Evolutionary conservation across 2,113 vertebrate genomes (phyloP).

Genomic region (Regulus satrapa): DNA sequence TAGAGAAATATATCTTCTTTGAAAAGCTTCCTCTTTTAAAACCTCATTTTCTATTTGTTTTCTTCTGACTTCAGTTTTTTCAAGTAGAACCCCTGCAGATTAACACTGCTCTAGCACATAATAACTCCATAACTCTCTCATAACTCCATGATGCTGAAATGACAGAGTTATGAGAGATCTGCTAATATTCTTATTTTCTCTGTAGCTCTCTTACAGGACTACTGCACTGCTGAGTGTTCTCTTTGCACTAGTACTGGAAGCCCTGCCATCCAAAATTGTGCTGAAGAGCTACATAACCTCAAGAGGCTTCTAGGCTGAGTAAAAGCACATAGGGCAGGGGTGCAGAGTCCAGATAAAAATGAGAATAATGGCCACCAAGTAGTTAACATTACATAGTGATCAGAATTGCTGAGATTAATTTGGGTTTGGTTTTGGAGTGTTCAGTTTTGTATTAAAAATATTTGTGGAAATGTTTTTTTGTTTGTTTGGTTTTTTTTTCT

Average conservation of each 20-base stretch:
- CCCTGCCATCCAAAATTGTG: not conserved
- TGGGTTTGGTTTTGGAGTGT: not conserved
- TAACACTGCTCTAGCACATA: not conserved
- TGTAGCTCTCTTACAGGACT: not conserved
- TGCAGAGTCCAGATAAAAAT: not conserved
- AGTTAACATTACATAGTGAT: not conserved
- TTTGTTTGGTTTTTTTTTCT: not conserved
- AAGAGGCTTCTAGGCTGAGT: not conserved
- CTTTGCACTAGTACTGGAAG: not conserved
- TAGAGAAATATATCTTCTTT: not conserved
- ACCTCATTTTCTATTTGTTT: not conserved
- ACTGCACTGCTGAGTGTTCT: not conserved
- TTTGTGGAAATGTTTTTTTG: not conserved
- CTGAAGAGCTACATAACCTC: not conserved
- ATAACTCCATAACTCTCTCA: too few relatives aligned
- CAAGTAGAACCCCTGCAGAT: not conserved
- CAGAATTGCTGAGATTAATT: not conserved
- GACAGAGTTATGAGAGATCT: not conserved
- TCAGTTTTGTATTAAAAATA: not conserved
- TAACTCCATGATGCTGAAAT: not conserved
- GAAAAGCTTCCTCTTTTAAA: not conserved
- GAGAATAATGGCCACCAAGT: not conserved
- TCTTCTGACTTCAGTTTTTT: not conserved
- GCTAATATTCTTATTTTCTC: not conserved
- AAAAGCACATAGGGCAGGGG: not conserved